Evolutionary conservation across 1,140 invertebrate species (phyloP), one percentile per base, ranked within the genome.

Genomic region (Venustaconcha ellipsiformis): DNA sequence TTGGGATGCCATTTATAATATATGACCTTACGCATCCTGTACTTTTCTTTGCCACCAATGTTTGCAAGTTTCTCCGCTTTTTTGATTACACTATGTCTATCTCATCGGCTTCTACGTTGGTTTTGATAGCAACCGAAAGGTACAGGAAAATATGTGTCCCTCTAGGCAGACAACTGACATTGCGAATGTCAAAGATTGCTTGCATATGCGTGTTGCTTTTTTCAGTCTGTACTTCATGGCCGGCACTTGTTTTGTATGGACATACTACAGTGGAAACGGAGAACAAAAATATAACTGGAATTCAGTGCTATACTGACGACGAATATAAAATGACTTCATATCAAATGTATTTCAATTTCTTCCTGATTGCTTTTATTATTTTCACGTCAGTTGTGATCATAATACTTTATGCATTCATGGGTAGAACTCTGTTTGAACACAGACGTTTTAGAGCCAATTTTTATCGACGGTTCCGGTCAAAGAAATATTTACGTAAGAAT

Each of bases 1-100:
- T 84, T 30, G 81, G 81, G 37, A 80, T 83, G 65, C 84, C 84
- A 0, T 83, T 80, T 0, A 82, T 84, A 23, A 77, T 84, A n/a
- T 67, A 76, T 37, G 71, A 83, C 48, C 73, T 84, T 66, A 23
- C 63, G 13, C 71, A 82, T 57, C 80, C 80, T 55, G 74, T 80
- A 64, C 79, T 76, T n/a, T 83, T 84, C 64, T 64, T 73, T 1
- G 78, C 48, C 18, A 70, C 67, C 18, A 55, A 48, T 14, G 67
- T 80, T 37, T 85, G 84, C 70, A 85, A 84, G 63, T 23, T 82
- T 18, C 72, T 79, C 5, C 57, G 84, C 15, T 85, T 84, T 60
- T 62, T 78, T 17, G 80, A 80, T 20, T 85, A 84, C 60, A 73
- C 79, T 65, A 80, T 80, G 58, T 81, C 82, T 57, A 74, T 77